Evolutionary conservation across 2,888 invertebrate genomes (phyloP), one percentile per base, ranked within the genome.

Genomic region (Hirtodrosophila histrioides): DNA sequence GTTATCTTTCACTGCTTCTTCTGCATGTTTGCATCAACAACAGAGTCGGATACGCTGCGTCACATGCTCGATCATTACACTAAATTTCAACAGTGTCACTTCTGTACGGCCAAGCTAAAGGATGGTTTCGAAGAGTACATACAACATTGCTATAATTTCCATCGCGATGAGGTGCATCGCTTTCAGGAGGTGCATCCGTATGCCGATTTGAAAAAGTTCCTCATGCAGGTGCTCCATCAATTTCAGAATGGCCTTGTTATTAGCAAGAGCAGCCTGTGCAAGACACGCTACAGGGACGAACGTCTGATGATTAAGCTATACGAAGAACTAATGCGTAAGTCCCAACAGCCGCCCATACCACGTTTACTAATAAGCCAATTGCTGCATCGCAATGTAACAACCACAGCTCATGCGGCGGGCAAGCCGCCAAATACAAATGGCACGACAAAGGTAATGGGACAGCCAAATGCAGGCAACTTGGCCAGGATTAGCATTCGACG

Each of bases 1-100:
- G 75, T 92, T 0, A 92, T 93, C 0, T 90, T 92, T 8, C 92
- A 92, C 60, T 94, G 94, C 66, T 89, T 91, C 10, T 82, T 89
- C 7, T 94, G 94, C 63, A 69, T 88, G 7, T 89, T 77, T 2
- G 86, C 93, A 0, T 88, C 92, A 0, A 74, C 86, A 0, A 82
- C 90, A 3, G 75, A 92, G n/a, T 40, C 75, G 12, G 76, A 87
- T 0, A 81, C 92, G 24, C 64, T 90, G 29, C 87, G 86, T 0
- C 94, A 94, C 58, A 92, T 93, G 82, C 65, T 90, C 10, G 88
- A 89, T 60, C 91, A 91, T 46, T 90, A 78, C 45, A 69, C 44
- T 10, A 69, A 73, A 0, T 91, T 90, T 45, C 58, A 55, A 3
- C 27, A 45, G 0, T 91, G 91, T 9, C 39, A 62, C 11, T 86